phyloP scores from a whole-genome alignment of 2,113 vertebrate genomes.

The Ahaetulla prasina region DNA sequence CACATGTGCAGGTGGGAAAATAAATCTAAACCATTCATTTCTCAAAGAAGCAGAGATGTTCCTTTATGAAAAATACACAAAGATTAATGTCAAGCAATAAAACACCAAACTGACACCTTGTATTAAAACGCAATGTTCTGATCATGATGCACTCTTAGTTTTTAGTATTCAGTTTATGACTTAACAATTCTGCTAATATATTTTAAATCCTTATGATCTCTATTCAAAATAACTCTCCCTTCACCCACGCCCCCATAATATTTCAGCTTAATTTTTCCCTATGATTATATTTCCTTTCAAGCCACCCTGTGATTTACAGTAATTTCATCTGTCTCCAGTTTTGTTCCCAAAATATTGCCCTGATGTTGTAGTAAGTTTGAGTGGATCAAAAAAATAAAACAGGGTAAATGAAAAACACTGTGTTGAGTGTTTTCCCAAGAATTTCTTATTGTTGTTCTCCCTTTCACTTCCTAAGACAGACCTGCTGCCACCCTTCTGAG shows the following conservation, averaged over 20 bases:
- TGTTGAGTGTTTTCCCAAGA: neutral
- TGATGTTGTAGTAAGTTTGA: neutral
- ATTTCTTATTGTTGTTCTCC: neutral
- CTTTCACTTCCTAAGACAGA: neutral
- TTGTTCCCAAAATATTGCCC: neutral
- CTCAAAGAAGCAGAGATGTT: neutral
- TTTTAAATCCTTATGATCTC: neutral
- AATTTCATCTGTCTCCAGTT: neutral
- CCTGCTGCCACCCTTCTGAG: neutral
- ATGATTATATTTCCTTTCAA: neutral
- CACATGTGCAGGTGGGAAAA: too few species aligned
- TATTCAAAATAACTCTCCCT: neutral
- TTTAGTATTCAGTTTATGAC: neutral
- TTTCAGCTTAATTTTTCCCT: neutral
- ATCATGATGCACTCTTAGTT: neutral
- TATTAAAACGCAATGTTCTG: neutral
- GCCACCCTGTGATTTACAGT: neutral
- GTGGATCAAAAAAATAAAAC: neutral
- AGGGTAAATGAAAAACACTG: neutral
- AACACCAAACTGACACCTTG: neutral
- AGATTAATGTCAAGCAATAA: neutral
- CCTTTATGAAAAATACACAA: neutral
- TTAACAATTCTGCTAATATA: neutral
- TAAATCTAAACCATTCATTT: neutral
- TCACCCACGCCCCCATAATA: neutral